Evolutionary conservation across 2,113 vertebrate species (phyloP), one percentile per base, ranked within the genome.

Genomic region (Passer domesticus): DNA sequence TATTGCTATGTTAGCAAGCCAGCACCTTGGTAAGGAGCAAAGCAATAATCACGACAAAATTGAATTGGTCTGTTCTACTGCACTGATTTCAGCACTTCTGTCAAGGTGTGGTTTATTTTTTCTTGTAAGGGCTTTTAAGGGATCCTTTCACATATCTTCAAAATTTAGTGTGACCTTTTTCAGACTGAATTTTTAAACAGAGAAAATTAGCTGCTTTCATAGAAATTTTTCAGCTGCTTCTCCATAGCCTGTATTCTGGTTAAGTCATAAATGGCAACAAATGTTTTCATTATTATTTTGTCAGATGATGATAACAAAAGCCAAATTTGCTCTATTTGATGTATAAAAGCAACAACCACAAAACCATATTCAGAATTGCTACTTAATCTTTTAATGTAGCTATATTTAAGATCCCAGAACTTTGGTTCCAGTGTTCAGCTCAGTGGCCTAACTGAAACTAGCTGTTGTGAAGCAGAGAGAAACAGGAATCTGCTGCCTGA

Each of bases 51-150:
- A 72, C 7, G 19, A 2, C 3, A 10, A 77, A 90, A 75, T 27
- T 63, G 10, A 16, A 55, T 59, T 81, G 19, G 15, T 60, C 0
- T 0, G 5, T 55, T 11, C 2, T 33, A 70, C 28, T 9, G 25
- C 13, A 43, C 5, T 52, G 50, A 56, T 72, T 93, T 74, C 35
- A 58, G 22, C 35, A 50, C 52, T 50, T 59, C 17, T 17, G 21
- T 43, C 17, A 75, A 78, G 24, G 14, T 81, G 28, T 33, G 9
- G 0, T 50, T 64, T 79, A 37, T 69, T 83, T 77, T 2, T 35
- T 79, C 41, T 74, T 67, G 13, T 0, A 5, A 66, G 5, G 23
- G n/a, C 52, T 80, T 91, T 69, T 52, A 43, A 52, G 7, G 9
- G 3, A 2, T 24, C 4, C 3, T 76, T 60, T 66, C 44, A 75